Percentiles rank a stretch among this genome's conserved stretches.
phyloP scores from a whole-genome alignment of 2,888 invertebrate genomes.

The Tinea semifulvella region DNA sequence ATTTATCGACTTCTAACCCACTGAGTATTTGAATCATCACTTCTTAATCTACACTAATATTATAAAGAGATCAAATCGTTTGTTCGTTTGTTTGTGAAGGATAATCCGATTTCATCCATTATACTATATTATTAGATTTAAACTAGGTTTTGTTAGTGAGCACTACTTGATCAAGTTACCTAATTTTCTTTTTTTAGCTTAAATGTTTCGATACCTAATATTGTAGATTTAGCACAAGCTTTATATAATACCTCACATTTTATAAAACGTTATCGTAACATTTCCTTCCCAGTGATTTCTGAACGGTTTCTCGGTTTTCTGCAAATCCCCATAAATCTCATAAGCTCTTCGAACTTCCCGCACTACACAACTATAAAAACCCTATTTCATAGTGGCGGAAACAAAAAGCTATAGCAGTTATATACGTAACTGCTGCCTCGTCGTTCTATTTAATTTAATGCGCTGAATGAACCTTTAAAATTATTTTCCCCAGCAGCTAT shows the following conservation, averaged over 20 bases:
- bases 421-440: neutral
- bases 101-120: no score
- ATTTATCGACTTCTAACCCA: slow-evolving; percentile 5
- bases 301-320: neutral
- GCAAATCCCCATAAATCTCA: slow-evolving; percentile 9
- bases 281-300: neutral
- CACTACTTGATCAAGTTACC: no score
- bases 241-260: no score
- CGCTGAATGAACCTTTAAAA: neutral
- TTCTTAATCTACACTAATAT: no score
- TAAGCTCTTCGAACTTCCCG: neutral
- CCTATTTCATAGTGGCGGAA: slow-evolving; percentile 1
- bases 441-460: slow-evolving; percentile 4
- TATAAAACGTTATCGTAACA: neutral
- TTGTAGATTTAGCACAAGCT: no score
- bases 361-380: neutral
- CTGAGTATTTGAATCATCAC: no score
- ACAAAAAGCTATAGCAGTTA: slow-evolving; percentile 6
- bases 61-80: no score
- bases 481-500: slow-evolving; percentile 16
- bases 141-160: no score
- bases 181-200: no score
- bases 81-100: no score
- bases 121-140: no score
- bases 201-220: no score